Evolutionary conservation across 2,888 invertebrate species (phyloP).

Genomic region (Troilus luridus): DNA sequence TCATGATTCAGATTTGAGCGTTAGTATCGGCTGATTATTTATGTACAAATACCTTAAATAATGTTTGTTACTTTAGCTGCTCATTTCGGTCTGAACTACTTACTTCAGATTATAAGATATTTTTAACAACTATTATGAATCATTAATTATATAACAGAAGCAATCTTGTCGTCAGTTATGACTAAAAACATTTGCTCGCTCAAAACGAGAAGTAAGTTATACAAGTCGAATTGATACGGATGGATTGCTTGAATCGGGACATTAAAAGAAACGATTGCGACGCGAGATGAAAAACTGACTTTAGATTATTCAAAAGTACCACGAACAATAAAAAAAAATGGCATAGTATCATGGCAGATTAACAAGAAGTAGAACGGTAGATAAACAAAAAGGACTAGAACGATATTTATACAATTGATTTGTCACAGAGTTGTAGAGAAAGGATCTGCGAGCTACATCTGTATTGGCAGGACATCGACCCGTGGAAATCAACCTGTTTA

Average conservation of each 20-base stretch:
- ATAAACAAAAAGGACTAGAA: conserved; percentile 22
- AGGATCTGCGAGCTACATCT: not conserved
- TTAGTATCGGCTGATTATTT: no score
- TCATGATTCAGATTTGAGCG: no score
- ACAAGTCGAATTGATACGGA: not conserved
- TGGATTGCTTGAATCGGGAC: not conserved
- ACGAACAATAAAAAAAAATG: conserved; percentile 9
- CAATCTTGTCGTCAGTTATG: no score
- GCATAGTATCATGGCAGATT: not conserved
- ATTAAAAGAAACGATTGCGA: conserved; percentile 1
- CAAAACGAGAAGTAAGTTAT: not conserved
- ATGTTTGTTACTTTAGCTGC: no score
- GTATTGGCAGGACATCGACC: not conserved
- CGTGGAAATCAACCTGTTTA: not conserved
- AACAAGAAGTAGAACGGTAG: not conserved
- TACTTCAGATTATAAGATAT: no score
- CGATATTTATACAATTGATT: conserved; percentile 19
- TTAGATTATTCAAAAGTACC: not conserved
- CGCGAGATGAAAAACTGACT: not conserved
- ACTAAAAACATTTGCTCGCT: not conserved
- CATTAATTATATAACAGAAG: no score
- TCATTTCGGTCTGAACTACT: no score
- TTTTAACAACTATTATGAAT: no score
- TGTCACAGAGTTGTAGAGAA: not conserved
- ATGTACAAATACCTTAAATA: no score